Percentiles rank a stretch among this genome's conserved stretches.
Conservation (phyloP, 2,797 vertebrate genomes). For the Urosaurus nigricauda region DNA sequence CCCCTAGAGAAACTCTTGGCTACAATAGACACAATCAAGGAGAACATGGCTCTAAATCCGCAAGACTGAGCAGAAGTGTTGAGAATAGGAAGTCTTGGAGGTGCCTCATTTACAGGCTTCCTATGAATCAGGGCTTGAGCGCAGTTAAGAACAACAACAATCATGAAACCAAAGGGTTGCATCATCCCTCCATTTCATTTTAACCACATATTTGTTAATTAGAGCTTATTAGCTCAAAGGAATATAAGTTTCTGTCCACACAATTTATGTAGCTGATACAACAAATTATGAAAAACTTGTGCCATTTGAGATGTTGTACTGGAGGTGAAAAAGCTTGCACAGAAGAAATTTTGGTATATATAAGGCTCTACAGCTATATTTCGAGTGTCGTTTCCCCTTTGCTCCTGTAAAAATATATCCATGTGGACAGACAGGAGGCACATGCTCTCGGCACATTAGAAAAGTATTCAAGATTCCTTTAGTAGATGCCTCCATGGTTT, state of each 20-base stretch:
- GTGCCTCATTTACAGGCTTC: no score
- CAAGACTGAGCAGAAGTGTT: no score
- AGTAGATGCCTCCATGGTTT: slow-evolving; percentile 5
- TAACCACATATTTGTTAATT: background rate
- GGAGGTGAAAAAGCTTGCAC: no score
- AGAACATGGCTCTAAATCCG: no score
- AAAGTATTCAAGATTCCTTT: slow-evolving; percentile 12
- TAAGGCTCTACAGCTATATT: background rate
- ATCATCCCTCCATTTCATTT: background rate
- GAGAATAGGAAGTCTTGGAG: no score
- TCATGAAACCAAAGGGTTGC: background rate
- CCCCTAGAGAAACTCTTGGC: no score
- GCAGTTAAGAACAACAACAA: background rate
- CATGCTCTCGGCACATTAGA: slow-evolving; percentile 11
- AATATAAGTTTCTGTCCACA: background rate
- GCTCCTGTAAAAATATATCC: background rate
- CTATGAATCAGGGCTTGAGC: no score
- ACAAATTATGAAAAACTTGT: background rate
- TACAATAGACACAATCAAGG: no score
- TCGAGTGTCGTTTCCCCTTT: background rate
- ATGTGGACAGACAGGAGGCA: background rate
- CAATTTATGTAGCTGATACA: background rate
- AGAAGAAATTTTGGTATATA: background rate
- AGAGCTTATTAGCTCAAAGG: background rate
- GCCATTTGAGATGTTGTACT: no score